Conservation (phyloP, 2,797 vertebrate species). For the Nannoperca australis region DNA sequence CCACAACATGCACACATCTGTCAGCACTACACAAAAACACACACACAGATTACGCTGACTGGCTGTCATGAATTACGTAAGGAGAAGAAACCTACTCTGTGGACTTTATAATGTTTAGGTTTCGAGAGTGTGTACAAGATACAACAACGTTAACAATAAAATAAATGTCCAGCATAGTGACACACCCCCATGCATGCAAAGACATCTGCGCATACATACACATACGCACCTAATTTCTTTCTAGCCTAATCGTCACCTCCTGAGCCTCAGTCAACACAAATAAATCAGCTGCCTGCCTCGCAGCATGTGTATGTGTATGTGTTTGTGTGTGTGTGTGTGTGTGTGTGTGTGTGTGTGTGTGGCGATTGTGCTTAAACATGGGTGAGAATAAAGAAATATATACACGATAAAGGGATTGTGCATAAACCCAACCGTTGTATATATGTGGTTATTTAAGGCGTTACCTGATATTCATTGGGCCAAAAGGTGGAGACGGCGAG, state of each 20-base stretch:
- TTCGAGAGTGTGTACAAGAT: neutral
- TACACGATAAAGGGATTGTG: neutral
- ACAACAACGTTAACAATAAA: constrained; percentile 16
- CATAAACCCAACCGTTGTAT: neutral
- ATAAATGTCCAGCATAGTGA: constrained; percentile 21
- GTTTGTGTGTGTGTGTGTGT: constrained; percentile 31
- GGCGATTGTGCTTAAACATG: constrained; percentile 29
- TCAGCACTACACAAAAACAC: constrained; percentile 47
- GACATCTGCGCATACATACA: constrained; percentile 16
- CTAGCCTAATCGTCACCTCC: constrained; percentile 74
- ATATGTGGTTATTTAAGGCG: neutral
- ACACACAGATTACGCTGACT: constrained; percentile 26
- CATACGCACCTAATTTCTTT: constrained; percentile 21
- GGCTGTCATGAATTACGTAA: constrained; percentile 35
- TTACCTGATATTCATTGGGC: constrained; percentile 99
- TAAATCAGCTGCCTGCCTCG: constrained; percentile 74
- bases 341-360: constrained; percentile 26
- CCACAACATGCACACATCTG: constrained; percentile 54
- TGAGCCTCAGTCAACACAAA: constrained; percentile 80
- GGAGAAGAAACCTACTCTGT: constrained; percentile 15
- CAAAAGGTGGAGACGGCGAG: constrained; percentile 99
- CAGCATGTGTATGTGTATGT: constrained; percentile 42
- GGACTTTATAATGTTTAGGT: constrained; percentile 5
- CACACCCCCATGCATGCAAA: constrained; percentile 16
- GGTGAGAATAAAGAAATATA: constrained; percentile 20